Evolutionary conservation across 1,140 invertebrate species (phyloP).

Genomic region (Drosophila obscura): DNA sequence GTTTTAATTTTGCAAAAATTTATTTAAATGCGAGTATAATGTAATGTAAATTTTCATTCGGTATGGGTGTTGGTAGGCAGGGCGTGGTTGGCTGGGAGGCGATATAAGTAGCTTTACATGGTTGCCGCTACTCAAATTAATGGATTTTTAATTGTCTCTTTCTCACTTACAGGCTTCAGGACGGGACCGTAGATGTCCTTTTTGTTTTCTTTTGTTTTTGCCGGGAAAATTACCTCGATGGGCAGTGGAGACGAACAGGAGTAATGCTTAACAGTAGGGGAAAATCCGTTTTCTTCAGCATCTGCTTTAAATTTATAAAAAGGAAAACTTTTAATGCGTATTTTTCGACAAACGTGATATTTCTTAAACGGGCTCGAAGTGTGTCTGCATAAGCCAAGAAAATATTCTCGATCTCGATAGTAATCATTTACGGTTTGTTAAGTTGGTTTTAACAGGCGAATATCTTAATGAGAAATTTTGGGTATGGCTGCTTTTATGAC

Average conservation of each 20-base stretch:
- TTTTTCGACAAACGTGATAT: neutral
- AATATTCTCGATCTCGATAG: constrained; percentile 28
- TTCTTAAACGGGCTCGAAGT: constrained; percentile 19
- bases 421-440: too few relatives aligned
- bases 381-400: constrained; percentile 35
- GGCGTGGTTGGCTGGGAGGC: constrained; percentile 27
- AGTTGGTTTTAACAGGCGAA: neutral
- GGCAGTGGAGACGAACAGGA: neutral
- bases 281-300: constrained; percentile 26
- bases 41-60: constrained; percentile 79
- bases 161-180: constrained; percentile 68
- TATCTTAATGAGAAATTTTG: too few relatives aligned
- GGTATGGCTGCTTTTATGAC: too few relatives aligned
- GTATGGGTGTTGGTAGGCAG: constrained; percentile 15
- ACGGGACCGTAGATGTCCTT: constrained; percentile 12
- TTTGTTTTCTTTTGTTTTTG: constrained; percentile 22
- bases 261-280: neutral
- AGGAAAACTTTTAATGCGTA: constrained; percentile 40
- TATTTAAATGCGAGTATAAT: constrained; percentile 81
- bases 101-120: constrained; percentile 79
- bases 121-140: constrained; percentile 79
- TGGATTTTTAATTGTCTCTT: constrained; percentile 82
- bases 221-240: constrained; percentile 46
- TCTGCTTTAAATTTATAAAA: constrained; percentile 28
- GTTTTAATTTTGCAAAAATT: constrained; percentile 81